Conservation (phyloP, 2,113 vertebrate species). For the Neopipo cinnamomea region DNA sequence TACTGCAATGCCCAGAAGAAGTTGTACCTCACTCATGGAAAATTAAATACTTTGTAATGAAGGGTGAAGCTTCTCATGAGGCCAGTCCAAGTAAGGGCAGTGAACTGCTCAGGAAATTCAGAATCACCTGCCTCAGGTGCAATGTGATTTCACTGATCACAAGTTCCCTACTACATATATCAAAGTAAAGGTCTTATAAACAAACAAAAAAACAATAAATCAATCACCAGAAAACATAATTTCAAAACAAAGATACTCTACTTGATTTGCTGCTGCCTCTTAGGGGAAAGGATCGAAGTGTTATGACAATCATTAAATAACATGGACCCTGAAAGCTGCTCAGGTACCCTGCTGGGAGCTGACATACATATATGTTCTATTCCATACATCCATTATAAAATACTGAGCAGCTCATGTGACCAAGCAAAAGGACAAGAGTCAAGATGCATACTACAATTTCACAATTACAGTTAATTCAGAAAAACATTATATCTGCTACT, state of each 20-base stretch:
- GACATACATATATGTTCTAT: rapidly evolving
- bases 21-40: neutral
- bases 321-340: neutral
- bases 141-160: neutral
- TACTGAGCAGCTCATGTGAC: neutral
- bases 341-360: neutral
- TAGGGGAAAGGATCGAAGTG: neutral
- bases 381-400: neutral
- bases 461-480: neutral
- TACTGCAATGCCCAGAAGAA: neutral
- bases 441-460: neutral
- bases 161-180: neutral
- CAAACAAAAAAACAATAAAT: neutral
- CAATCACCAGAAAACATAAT: neutral
- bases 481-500: neutral
- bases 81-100: neutral
- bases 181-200: neutral
- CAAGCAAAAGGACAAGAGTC: neutral
- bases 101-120: neutral
- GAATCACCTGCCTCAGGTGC: neutral
- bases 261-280: neutral
- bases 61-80: neutral
- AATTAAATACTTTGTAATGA: neutral
- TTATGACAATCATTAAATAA: neutral
- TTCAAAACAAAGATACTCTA: neutral